These are phyloP conservation scores for Ips typographus DNA, from an alignment of 1,140 invertebrate species.

Conservation along the genomic window DNA sequence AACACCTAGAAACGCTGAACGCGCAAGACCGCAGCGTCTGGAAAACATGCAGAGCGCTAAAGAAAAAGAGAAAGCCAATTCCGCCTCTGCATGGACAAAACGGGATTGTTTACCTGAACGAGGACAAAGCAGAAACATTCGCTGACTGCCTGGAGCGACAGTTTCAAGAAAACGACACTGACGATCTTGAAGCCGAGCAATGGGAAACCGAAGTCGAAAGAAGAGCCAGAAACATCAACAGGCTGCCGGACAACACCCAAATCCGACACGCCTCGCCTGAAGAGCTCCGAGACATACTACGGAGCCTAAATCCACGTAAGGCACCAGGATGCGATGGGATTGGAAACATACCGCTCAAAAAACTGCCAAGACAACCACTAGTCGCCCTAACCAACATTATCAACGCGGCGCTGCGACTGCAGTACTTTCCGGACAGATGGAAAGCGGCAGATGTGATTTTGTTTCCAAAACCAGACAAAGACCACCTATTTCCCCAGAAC, in stretches of 20 bases:
- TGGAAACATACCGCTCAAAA: slow-evolving; percentile 38
- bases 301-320: slow-evolving; percentile 27
- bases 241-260: neutral
- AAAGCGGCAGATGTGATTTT: neutral
- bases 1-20: neutral
- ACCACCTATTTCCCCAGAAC: slow-evolving; percentile 9
- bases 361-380: slow-evolving; percentile 36
- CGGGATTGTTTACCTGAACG: neutral
- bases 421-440: slow-evolving; percentile 47
- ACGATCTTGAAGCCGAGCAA: neutral
- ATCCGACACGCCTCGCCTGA: neutral
- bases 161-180: neutral
- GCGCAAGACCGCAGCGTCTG: neutral
- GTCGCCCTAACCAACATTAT: slow-evolving; percentile 35
- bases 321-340: slow-evolving; percentile 46
- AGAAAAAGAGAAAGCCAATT: neutral
- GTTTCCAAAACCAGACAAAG: neutral
- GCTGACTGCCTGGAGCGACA: neutral
- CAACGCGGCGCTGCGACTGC: slow-evolving; percentile 42
- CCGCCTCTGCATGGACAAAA: neutral
- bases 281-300: neutral
- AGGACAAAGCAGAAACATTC: neutral
- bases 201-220: neutral
- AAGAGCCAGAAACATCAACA: too few relatives aligned
- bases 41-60: neutral